Base-by-base conservation (phyloP, 2,888 invertebrate genomes). In the Oscheius sp. region DNA sequence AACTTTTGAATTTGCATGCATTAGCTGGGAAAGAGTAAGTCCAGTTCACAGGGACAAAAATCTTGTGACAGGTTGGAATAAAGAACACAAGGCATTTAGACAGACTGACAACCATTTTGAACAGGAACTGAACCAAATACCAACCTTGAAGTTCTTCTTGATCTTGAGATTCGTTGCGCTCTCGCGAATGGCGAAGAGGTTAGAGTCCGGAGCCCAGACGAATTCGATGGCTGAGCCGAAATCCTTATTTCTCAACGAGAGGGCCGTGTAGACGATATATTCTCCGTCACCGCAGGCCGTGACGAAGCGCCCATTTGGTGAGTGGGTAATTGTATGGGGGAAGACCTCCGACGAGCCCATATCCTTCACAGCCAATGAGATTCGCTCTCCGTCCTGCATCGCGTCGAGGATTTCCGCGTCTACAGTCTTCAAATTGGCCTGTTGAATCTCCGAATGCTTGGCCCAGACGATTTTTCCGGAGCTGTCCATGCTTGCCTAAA, bases 311-410 rank as follows among this genome's bases (percentile, higher is more conserved):
- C 99, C 99, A 90, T 99, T 99, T 0, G 98, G 96, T 91, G 98
- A 99, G 90, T 99, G 99, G 42, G 95, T 94, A 79, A 99, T 95
- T 0, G 95, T 96, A 90, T 99, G 99, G 0, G 99, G 99, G 90
- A 98, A 99, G 79, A 99, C 96, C 91, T 99, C 99, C 90, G 98
- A 99, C 5, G 96, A 95, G 1, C 99, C 99, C 95, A 99, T 96
- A 89, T 99, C 99, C 90, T 99, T 99, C 0, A 97, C 94, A 2
- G 94, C 94, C 0, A 99, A 93, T 0, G 96, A 95, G 13, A 99
- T 92, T 55, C 95, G 92, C 90, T 96, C 96, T 0, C 96, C 96
- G 87, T 97, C 96, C 86, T 47, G 72, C 58, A 70, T 21, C 7
- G 13, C 10, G 42, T 87, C 88, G 32, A 85, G 73, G 1, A 82